A percentile compares a stretch with the other conserved stretches of the same genome.
Conservation (phyloP, 2,113 vertebrate genomes). For the Halichoeres trimaculatus region DNA sequence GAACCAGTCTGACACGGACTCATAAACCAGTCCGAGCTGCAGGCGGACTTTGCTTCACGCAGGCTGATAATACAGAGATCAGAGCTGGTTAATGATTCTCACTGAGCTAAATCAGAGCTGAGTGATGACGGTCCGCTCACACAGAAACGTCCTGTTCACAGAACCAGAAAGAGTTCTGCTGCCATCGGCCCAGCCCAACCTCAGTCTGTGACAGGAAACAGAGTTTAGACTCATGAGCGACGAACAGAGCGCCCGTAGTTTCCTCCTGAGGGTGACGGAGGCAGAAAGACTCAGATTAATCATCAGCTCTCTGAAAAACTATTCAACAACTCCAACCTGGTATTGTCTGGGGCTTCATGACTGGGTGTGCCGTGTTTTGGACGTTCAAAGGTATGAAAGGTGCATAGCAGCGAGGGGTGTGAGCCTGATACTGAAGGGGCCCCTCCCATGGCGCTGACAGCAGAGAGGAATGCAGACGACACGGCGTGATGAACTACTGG, state of each 20-base stretch:
- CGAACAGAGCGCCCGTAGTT: no score
- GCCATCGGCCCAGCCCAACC: no score
- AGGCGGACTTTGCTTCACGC: conserved; percentile 33
- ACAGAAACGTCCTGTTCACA: no score
- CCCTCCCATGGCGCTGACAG: conserved; percentile 13
- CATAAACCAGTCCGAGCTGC: no score
- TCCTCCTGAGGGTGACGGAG: no score
- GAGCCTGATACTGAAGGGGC: conserved; percentile 41
- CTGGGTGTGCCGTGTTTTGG: conserved; percentile 53
- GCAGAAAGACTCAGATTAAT: no score
- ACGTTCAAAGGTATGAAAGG: conserved; percentile 53
- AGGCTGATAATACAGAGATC: conserved; percentile 26
- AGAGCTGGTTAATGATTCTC: not conserved
- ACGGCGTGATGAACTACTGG: not conserved
- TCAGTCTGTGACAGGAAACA: no score
- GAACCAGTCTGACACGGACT: no score
- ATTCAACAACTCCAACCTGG: no score
- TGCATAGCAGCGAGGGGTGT: conserved; percentile 73
- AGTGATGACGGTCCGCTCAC: not conserved
- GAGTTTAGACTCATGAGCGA: no score
- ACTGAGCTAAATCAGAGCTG: not conserved
- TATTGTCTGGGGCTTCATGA: not conserved
- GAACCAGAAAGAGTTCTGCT: no score
- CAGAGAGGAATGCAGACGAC: conserved; percentile 60
- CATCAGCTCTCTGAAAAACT: no score